Percentiles rank a stretch among this genome's conserved stretches.
phyloP scores from a whole-genome alignment of 2,797 vertebrate genomes.

The Gallinago stenura region DNA sequence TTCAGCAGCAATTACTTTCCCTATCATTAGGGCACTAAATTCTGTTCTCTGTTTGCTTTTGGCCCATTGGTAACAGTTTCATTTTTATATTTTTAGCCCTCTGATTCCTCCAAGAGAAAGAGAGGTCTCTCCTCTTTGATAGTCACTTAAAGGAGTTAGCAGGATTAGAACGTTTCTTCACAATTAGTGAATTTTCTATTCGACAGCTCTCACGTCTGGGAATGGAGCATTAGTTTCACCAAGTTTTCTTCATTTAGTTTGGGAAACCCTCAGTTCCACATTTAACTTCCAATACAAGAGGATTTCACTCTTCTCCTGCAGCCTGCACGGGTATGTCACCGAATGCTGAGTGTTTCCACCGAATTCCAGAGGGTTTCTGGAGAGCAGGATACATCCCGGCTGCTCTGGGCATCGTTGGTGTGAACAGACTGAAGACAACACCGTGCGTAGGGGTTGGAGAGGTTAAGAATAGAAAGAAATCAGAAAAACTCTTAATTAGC shows the following conservation, averaged over 20 bases:
- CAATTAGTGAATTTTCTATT: neutral
- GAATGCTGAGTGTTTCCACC: neutral
- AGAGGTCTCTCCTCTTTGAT: neutral
- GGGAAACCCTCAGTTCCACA: neutral
- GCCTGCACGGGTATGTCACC: neutral
- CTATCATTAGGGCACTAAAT: slow-evolving; percentile 16
- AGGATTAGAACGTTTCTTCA: neutral
- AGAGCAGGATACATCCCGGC: neutral
- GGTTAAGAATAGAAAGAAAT: slow-evolving; percentile 1
- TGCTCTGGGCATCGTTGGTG: neutral
- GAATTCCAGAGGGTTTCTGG: neutral
- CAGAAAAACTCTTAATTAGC: neutral
- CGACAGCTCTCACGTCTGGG: neutral
- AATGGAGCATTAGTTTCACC: neutral
- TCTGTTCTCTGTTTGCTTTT: slow-evolving; percentile 44
- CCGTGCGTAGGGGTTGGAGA: neutral
- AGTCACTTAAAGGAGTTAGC: neutral
- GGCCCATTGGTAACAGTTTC: neutral
- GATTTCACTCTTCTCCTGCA: neutral
- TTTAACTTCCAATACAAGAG: neutral
- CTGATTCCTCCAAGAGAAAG: neutral
- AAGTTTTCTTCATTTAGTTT: neutral
- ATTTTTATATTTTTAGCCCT: slow-evolving; percentile 21
- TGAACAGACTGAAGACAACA: neutral
- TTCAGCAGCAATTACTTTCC: slow-evolving; percentile 10